Base-by-base conservation (phyloP, 2,797 vertebrate genomes). In the Sternarchorhynchus goeldii region DNA sequence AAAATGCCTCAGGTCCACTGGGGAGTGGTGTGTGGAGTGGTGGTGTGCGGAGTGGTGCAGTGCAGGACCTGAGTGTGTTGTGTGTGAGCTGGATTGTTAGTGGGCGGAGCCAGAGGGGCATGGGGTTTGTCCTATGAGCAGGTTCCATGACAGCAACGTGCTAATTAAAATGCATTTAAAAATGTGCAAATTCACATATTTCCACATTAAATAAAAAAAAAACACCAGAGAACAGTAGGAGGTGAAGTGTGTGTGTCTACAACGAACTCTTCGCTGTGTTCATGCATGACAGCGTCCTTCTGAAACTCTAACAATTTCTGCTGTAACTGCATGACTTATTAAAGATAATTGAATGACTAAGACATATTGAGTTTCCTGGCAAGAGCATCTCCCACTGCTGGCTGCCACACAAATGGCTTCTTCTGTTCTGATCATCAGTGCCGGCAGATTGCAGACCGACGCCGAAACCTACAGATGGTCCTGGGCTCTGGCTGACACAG, bases 351-450 rank as follows among this genome's bases (percentile, higher is more conserved):
- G 64, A 75, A 83, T 32, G 34, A 64, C 69, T 73, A 72, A 34
- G 57, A 36, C 39, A 31, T 41, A 76, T 58, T 63, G 18, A 20
- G 68, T 29, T 67, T 79, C 17, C 60, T 76, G 36, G 39, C 45
- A 12, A 10, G 12, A 53, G 45, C 53, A 53, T 74, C 74, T 53
- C 39, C 25, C 53, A 75, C 36, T 20, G 53, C 53, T 77, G 68
- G 66, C 76, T 72, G 58, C 57, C 12, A 41, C 60, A 60, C 55
- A 20, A 58, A 74, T 76, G 78, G 65, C n/a, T 65, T 73, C 21
- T 60, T 64, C 64, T 73, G 64, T 74, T 82, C 55, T 62, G 69
- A 83, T 80, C 63, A 60, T 76, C 57, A 59, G 41, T 59, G 56
- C 57, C 64, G 56, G 63, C 34, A 83, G 59, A 80, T n/a, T 58